Evolutionary conservation across 2,797 vertebrate genomes (phyloP).

Genomic region (Hyperoplus immaculatus): DNA sequence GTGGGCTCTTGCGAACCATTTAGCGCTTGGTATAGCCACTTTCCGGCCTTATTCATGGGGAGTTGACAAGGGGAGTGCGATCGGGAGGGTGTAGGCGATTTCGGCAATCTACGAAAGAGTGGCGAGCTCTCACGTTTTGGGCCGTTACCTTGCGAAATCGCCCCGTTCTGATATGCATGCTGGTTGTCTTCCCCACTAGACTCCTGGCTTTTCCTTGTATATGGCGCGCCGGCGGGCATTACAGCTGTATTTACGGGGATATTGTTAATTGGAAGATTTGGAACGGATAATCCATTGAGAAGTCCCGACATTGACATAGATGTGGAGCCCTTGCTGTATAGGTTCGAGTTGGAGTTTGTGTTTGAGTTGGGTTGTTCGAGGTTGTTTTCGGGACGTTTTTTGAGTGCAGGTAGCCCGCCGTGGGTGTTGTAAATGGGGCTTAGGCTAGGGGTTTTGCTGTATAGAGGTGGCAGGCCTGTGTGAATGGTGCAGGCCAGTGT

Average conservation of each 20-base stretch:
- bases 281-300: slow-evolving; percentile 75
- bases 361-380: slow-evolving; percentile 43
- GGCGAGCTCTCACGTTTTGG: slow-evolving; percentile 83
- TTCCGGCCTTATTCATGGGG: slow-evolving; percentile 88
- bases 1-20: slow-evolving; percentile 83
- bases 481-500: slow-evolving; percentile 97
- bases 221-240: slow-evolving; percentile 52
- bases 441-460: slow-evolving; percentile 80
- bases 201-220: slow-evolving; percentile 77
- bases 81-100: slow-evolving; percentile 77
- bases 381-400: slow-evolving; percentile 82
- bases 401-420: slow-evolving; percentile 85
- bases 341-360: slow-evolving; percentile 53
- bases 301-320: slow-evolving; percentile 72
- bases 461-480: slow-evolving; percentile 82
- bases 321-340: slow-evolving; percentile 76
- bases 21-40: slow-evolving; percentile 85
- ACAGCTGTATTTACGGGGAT: slow-evolving; percentile 79
- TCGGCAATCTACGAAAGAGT: slow-evolving; percentile 82
- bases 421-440: slow-evolving; percentile 75
- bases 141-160: slow-evolving; percentile 78
- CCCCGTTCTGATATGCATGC: slow-evolving; percentile 72
- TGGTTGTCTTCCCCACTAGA: slow-evolving; percentile 61
- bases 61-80: slow-evolving; percentile 83
- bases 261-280: slow-evolving; percentile 79